These are phyloP conservation scores for Gallinago paraguaiae DNA, from an alignment of 2,113 vertebrate species.

Conservation along the genomic window DNA sequence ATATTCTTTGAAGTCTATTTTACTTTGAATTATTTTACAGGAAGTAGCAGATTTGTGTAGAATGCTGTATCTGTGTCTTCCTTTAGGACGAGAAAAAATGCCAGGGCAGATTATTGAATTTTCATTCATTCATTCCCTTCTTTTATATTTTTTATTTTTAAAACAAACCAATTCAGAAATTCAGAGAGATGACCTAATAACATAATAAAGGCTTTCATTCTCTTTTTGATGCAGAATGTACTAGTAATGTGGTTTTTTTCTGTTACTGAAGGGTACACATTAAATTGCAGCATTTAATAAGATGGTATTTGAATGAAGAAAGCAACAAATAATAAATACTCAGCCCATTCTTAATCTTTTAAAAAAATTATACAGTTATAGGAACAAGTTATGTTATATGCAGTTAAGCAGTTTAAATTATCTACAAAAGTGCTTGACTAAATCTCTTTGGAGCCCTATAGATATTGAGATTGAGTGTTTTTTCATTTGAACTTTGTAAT, in stretches of 20 bases:
- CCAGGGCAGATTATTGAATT: background rate
- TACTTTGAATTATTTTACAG: background rate
- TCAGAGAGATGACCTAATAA: background rate
- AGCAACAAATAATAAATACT: background rate
- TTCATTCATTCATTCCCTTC: background rate
- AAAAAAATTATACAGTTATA: background rate
- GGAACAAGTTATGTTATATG: background rate
- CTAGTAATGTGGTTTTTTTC: rapidly evolving
- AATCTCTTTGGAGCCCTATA: background rate
- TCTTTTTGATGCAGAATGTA: background rate
- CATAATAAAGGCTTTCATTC: background rate
- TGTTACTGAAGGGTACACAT: background rate
- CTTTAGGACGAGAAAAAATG: background rate
- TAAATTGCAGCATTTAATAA: background rate
- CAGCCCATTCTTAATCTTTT: background rate
- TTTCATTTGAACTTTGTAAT: background rate
- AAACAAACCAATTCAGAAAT: background rate
- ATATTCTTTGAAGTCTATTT: slow-evolving; percentile 31
- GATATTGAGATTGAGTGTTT: background rate
- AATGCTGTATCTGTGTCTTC: background rate
- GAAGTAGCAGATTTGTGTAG: background rate
- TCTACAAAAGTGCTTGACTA: background rate
- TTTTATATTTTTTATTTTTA: background rate
- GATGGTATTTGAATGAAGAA: background rate
- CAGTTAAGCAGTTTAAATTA: background rate